Evolutionary conservation across 2,888 invertebrate species (phyloP).

Genomic region (Eledona agricola): DNA sequence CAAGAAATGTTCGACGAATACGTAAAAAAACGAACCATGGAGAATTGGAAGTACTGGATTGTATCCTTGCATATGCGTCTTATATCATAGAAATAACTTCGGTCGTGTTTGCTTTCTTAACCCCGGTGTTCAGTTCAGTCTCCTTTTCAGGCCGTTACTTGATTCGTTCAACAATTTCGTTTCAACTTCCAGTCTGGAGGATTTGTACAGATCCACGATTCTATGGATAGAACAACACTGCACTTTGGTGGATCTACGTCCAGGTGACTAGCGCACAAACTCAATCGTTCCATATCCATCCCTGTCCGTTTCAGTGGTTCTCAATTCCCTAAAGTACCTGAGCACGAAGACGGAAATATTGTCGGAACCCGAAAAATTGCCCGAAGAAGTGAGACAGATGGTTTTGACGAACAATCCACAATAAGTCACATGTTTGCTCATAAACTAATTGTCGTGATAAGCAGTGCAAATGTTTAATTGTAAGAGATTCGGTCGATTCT

Average conservation of each 20-base stretch:
- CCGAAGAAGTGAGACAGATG: constrained; percentile 88
- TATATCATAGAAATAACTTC: too few species aligned
- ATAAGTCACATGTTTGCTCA: constrained; percentile 27
- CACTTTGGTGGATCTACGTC: constrained; percentile 91
- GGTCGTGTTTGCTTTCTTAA: constrained; percentile 60
- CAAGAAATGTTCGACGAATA: constrained; percentile 94
- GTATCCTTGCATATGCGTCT: constrained; percentile 75
- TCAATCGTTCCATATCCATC: too few species aligned
- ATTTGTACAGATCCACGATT: constrained; percentile 89
- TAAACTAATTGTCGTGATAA: constrained; percentile 23
- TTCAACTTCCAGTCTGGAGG: constrained; percentile 89
- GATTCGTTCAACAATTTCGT: constrained; percentile 92
- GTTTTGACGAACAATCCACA: constrained; percentile 57
- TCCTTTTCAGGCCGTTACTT: constrained; percentile 88
- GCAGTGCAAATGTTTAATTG: constrained; percentile 24
- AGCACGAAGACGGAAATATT: constrained; percentile 94
- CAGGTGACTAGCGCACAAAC: constrained; percentile 69
- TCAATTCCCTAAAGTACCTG: constrained; percentile 88
- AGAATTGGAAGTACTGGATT: constrained; percentile 99
- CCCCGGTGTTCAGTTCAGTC: constrained; percentile 78
- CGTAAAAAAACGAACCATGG: constrained; percentile 83
- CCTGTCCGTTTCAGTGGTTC: constrained; percentile 89
- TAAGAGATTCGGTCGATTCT: constrained; percentile 1
- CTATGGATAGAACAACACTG: constrained; percentile 98
- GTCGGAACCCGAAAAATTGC: constrained; percentile 85